Conservation (phyloP, 1,140 invertebrate genomes). For the Dinoponera quadriceps region DNA sequence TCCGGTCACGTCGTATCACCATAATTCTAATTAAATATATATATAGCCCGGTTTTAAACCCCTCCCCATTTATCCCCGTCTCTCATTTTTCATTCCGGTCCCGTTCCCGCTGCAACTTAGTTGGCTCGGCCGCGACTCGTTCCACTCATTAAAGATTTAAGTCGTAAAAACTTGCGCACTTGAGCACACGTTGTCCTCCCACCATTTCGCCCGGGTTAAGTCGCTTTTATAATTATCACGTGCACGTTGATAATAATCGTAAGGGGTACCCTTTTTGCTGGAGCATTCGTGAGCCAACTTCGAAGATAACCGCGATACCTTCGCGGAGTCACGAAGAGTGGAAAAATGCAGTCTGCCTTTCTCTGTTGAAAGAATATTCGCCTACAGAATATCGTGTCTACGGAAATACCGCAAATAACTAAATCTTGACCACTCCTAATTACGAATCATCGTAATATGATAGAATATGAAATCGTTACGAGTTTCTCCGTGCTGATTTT, state of each 20-base stretch:
- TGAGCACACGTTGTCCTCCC: constrained; percentile 20
- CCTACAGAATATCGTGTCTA: neutral
- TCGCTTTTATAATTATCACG: constrained; percentile 46
- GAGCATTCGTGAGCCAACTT: constrained; percentile 17
- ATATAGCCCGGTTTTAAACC: constrained; percentile 52
- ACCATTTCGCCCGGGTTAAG: constrained; percentile 17
- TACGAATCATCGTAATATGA: neutral
- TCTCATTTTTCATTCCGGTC: constrained; percentile 11
- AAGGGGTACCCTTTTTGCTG: neutral
- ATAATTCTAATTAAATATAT: constrained; percentile 77
- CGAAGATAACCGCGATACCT: neutral
- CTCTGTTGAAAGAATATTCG: neutral
- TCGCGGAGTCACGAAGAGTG: constrained; percentile 6
- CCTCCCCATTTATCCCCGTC: constrained; percentile 1
- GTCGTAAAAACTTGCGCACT: constrained; percentile 68
- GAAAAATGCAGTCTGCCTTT: neutral
- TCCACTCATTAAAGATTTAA: constrained; percentile 71
- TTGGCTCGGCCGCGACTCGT: constrained; percentile 51
- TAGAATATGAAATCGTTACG: neutral
- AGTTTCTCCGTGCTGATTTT: neutral
- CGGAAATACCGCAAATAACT: neutral
- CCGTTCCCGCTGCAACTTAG: constrained; percentile 16
- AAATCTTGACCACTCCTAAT: neutral
- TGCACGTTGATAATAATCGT: constrained; percentile 32
- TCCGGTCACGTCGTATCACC: constrained; percentile 64